A percentile compares a stretch with the other conserved stretches of the same genome.
Conservation (phyloP, 2,888 invertebrate genomes). For the Drosophila dives region DNA sequence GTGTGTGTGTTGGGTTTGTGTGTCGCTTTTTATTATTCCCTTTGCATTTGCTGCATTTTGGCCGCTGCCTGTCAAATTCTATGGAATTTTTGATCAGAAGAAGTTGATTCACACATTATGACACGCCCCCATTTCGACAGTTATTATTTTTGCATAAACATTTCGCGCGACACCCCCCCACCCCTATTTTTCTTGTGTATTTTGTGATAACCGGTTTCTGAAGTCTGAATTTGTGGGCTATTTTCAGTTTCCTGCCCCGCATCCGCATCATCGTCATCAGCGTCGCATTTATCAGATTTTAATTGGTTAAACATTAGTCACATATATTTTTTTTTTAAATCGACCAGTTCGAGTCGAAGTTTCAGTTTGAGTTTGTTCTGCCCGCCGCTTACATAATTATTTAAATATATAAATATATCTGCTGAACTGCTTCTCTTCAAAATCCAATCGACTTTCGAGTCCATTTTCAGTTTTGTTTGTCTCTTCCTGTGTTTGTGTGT, state of each 20-base stretch:
- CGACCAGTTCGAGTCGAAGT: conserved; percentile 10
- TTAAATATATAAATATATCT: neutral
- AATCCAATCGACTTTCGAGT: conserved; percentile 1
- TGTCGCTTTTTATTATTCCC: conserved; percentile 23
- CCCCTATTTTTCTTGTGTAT: conserved; percentile 5
- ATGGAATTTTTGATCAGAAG: conserved; percentile 45
- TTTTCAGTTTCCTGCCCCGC: conserved; percentile 30
- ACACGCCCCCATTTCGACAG: conserved; percentile 18
- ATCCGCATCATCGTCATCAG: conserved; percentile 9
- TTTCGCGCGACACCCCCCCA: neutral
- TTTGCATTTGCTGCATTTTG: conserved; percentile 59
- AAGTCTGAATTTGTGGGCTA: conserved; percentile 22
- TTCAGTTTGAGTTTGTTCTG: conserved; percentile 13
- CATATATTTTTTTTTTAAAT: conserved; percentile 64
- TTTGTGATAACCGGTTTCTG: conserved; percentile 35
- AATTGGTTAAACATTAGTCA: conserved; percentile 77
- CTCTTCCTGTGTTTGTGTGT: neutral
- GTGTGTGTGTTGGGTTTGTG: conserved; percentile 8
- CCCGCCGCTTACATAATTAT: conserved; percentile 44
- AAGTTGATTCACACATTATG: conserved; percentile 63
- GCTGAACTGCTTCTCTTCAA: conserved; percentile 19
- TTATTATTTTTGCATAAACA: conserved; percentile 50
- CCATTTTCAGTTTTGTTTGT: neutral
- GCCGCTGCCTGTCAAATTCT: conserved; percentile 61
- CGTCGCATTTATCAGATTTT: conserved; percentile 63